These are phyloP conservation scores for Rhopalosiphum maidis DNA, from an alignment of 1,140 invertebrate species.

Conservation along the genomic window DNA sequence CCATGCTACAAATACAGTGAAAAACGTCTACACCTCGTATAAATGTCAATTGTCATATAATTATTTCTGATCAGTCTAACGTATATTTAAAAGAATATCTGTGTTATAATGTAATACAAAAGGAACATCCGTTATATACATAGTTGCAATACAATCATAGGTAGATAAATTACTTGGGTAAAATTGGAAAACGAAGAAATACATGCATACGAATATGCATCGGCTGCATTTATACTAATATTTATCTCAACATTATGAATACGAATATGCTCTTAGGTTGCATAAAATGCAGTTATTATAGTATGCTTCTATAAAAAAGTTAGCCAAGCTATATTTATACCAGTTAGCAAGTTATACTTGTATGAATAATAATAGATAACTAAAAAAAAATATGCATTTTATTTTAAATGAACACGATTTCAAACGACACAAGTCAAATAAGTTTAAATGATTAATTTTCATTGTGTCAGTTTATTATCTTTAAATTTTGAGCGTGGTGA, in stretches of 20 bases:
- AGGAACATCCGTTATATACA: too few relatives aligned
- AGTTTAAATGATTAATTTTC: not conserved
- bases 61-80: too few relatives aligned
- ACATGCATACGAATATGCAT: not conserved
- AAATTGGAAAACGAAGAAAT: not conserved
- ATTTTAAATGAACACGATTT: too few relatives aligned
- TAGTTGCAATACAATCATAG: too few relatives aligned
- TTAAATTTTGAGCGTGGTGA: too few relatives aligned
- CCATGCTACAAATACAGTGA: too few relatives aligned
- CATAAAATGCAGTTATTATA: not conserved
- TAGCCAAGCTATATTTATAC: not conserved
- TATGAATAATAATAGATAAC: not conserved
- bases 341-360: not conserved
- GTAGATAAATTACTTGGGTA: not conserved
- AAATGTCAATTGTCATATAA: not conserved
- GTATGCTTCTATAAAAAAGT: not conserved
- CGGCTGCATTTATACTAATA: not conserved
- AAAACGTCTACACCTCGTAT: not conserved
- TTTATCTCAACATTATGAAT: not conserved
- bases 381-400: too few relatives aligned
- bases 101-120: too few relatives aligned
- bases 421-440: not conserved
- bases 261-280: not conserved
- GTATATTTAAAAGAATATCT: too few relatives aligned
- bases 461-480: not conserved